Conservation (phyloP, 2,113 vertebrate genomes). For the Aegypius monachus region DNA sequence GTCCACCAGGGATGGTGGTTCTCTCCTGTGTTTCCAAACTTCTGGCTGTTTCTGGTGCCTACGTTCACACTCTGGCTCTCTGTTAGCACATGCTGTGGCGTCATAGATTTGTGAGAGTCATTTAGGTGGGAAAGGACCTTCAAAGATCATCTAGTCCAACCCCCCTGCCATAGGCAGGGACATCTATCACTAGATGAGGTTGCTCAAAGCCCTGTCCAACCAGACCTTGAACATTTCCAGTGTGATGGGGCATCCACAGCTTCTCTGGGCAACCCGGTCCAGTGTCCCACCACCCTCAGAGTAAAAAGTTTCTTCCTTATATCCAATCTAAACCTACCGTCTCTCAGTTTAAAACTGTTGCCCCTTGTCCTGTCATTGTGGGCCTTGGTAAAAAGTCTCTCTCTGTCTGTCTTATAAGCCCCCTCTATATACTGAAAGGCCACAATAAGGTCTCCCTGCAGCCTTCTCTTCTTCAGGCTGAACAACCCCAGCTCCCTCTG, state of each 20-base stretch:
- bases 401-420: background rate
- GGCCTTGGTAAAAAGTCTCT: background rate
- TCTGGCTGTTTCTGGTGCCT: background rate
- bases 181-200: background rate
- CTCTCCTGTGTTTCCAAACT: background rate
- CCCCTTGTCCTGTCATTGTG: rapidly evolving
- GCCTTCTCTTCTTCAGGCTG: background rate
- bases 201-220: background rate
- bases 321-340: background rate
- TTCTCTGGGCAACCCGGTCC: background rate
- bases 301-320: background rate
- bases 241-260: background rate
- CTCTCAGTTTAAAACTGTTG: background rate
- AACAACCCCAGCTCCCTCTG: background rate
- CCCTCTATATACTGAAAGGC: background rate
- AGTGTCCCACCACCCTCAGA: background rate
- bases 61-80: background rate
- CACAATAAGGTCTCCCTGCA: rapidly evolving
- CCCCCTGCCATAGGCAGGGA: background rate
- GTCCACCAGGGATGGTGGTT: background rate
- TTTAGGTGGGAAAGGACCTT: background rate
- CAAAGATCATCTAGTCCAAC: background rate
- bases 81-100: rapidly evolving
- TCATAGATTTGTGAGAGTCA: background rate
- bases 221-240: background rate